A percentile compares a stretch with the other conserved stretches of the same genome.
phyloP scores from a whole-genome alignment of 2,797 vertebrate genomes.

The Hippocampus kuda region DNA sequence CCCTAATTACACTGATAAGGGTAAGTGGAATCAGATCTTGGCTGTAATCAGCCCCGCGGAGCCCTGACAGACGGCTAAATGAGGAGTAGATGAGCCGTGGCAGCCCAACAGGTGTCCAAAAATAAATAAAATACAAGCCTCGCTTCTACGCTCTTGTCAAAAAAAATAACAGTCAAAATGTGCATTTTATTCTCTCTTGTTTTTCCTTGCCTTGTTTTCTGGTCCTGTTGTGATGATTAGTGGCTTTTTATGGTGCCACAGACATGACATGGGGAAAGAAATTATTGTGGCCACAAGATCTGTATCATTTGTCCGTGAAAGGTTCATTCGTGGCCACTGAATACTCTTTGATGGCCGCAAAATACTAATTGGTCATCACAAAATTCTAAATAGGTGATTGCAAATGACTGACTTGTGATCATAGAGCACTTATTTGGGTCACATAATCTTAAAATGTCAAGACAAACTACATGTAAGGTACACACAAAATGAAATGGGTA shows the following conservation, averaged over 20 bases:
- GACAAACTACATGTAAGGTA: too few relatives aligned
- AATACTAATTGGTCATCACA: too few relatives aligned
- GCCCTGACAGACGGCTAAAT: constrained; percentile 66
- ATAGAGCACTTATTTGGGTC: too few relatives aligned
- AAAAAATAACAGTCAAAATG: constrained; percentile 6
- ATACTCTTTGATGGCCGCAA: too few relatives aligned
- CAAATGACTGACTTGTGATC: too few relatives aligned
- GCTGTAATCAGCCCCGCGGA: constrained; percentile 65
- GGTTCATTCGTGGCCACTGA: too few relatives aligned
- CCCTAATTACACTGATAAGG: constrained; percentile 68
- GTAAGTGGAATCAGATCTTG: constrained; percentile 61
- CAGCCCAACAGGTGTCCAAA: constrained; percentile 67
- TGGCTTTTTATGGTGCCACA: background rate
- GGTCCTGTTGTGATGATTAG: background rate
- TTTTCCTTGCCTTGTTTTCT: constrained; percentile 9
- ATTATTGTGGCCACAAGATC: background rate
- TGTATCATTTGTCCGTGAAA: too few relatives aligned
- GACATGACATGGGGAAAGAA: background rate
- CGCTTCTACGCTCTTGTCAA: constrained; percentile 28
- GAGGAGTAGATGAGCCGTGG: constrained; percentile 66
- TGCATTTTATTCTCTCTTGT: constrained; percentile 29
- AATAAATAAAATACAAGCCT: constrained; percentile 48
- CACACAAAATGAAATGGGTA: too few relatives aligned
- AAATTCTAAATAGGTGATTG: too few relatives aligned
- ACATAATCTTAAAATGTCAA: too few relatives aligned